Conservation (phyloP, 2,113 vertebrate genomes). For the Coreoperca whiteheadi region DNA sequence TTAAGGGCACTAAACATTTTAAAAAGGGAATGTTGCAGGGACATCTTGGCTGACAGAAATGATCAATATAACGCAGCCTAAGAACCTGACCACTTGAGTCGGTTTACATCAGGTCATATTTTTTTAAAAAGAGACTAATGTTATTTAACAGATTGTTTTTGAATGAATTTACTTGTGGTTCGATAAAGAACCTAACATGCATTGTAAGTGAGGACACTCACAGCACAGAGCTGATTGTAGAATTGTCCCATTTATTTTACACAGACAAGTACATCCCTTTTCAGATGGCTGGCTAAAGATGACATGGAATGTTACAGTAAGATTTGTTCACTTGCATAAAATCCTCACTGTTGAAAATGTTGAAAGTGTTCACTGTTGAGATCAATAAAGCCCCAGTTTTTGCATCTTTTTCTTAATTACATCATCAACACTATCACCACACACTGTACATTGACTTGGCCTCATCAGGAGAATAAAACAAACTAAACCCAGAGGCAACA, state of each 20-base stretch:
- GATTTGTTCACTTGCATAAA: constrained; percentile 93
- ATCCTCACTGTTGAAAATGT: constrained; percentile 90
- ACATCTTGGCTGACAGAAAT: neutral
- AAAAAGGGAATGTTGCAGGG: neutral
- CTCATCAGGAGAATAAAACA: constrained; percentile 73
- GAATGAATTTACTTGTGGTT: neutral
- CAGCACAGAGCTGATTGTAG: constrained; percentile 85
- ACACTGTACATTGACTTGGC: constrained; percentile 91
- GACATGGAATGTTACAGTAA: constrained; percentile 99
- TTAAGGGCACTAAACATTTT: neutral
- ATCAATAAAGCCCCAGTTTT: constrained; percentile 86
- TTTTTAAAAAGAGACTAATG: neutral
- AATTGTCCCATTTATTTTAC: constrained; percentile 98
- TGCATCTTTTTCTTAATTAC: constrained; percentile 81
- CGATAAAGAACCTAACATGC: neutral
- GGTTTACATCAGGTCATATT: neutral
- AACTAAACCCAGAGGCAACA: constrained; percentile 75
- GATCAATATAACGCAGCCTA: neutral
- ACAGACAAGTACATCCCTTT: constrained; percentile 93
- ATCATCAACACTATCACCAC: constrained; percentile 91
- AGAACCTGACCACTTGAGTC: neutral
- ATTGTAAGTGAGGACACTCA: constrained; percentile 44
- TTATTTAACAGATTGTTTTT: neutral
- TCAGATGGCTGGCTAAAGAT: constrained; percentile 91
- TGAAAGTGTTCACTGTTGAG: constrained; percentile 76